Percentiles rank a stretch among this genome's conserved stretches.
These are phyloP conservation scores for Sinocyclocheilus anshuiensis DNA, from an alignment of 2,113 vertebrate species.

Conservation along the genomic window DNA sequence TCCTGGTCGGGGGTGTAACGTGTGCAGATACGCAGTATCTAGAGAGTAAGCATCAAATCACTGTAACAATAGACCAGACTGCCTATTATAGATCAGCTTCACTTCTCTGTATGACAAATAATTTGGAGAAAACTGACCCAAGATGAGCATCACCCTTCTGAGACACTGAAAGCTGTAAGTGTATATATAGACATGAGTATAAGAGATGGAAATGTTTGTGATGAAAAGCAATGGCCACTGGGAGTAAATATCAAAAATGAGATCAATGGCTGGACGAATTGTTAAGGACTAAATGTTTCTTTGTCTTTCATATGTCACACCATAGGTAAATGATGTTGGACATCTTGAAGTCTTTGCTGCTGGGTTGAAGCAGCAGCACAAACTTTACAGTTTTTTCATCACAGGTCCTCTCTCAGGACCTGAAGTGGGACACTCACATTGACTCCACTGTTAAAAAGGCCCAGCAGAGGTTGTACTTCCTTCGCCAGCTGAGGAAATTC, in stretches of 20 bases:
- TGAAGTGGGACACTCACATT: no score
- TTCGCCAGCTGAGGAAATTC: no score
- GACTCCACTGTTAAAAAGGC: no score
- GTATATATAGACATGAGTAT: not conserved
- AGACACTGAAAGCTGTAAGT: not conserved
- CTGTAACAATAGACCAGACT: not conserved
- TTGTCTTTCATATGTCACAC: not conserved
- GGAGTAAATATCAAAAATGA: not conserved
- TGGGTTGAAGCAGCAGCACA: not conserved
- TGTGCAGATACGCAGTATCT: conserved; percentile 98
- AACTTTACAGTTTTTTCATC: not conserved
- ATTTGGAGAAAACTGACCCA: not conserved
- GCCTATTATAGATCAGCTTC: not conserved
- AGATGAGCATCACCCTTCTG: not conserved
- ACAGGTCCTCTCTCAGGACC: no score
- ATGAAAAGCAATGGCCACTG: not conserved
- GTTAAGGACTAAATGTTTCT: not conserved
- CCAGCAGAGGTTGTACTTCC: no score
- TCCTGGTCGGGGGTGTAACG: conserved; percentile 97
- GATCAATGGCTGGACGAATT: not conserved
- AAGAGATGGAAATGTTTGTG: not conserved
- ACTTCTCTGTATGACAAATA: not conserved
- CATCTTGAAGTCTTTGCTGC: not conserved
- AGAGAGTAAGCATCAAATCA: conserved; percentile 1
- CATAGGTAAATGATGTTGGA: not conserved